A percentile compares a stretch with the other conserved stretches of the same genome.
These are phyloP conservation scores for Monoplex corrugatus DNA, from an alignment of 2,888 invertebrate species.

Conservation along the genomic window DNA sequence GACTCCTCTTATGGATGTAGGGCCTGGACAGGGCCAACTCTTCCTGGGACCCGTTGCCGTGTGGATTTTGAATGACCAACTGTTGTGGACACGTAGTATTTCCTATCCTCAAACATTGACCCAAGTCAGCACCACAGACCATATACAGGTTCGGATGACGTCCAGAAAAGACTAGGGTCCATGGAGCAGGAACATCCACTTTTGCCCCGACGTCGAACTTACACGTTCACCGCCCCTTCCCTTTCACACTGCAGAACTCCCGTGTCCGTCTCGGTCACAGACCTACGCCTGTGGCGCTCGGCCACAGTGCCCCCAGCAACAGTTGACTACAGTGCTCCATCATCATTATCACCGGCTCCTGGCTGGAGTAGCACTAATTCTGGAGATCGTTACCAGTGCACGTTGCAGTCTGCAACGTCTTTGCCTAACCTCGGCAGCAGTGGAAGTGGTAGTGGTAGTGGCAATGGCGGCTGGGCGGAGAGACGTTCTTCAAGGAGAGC, in stretches of 20 bases:
- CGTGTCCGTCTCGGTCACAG: neutral
- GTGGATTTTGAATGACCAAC: no score
- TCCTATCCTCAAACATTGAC: no score
- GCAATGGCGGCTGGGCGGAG: neutral
- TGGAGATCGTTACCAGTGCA: neutral
- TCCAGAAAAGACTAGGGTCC: neutral
- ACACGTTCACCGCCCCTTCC: constrained; percentile 12
- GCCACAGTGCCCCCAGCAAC: neutral
- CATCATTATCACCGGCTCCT: no score
- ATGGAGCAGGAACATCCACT: neutral
- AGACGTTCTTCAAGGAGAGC: neutral
- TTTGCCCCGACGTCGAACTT: constrained; percentile 26
- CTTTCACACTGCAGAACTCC: neutral
- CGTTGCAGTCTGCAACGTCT: neutral
- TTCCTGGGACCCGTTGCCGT: no score
- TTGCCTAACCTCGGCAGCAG: neutral
- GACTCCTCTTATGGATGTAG: no score
- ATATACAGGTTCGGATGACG: neutral
- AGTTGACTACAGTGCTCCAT: neutral
- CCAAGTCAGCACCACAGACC: no score
- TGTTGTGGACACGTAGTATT: no score
- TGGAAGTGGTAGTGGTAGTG: neutral
- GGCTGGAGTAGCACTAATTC: no score
- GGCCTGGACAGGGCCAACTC: no score
- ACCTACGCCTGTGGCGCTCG: constrained; percentile 3